Conservation (phyloP, 2,113 vertebrate species). For the Opisthocomus hoazin region DNA sequence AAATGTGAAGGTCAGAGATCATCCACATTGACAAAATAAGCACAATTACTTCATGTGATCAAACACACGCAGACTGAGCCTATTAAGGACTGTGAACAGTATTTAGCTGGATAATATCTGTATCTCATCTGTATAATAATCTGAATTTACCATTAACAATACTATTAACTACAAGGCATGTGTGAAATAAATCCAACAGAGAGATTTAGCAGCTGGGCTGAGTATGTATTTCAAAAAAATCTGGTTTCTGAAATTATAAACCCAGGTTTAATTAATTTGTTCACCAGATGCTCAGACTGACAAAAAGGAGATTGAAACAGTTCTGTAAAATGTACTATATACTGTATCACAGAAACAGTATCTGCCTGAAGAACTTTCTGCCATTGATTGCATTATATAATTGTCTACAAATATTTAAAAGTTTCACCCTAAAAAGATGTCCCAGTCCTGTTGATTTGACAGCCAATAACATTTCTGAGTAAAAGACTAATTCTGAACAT, state of each 20-base stretch:
- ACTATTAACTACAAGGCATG: background rate
- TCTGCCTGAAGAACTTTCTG: background rate
- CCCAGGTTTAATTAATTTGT: constrained; percentile 25
- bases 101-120: background rate
- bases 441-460: background rate
- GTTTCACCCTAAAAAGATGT: background rate
- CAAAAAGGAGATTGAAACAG: constrained; percentile 14
- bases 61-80: background rate
- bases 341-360: background rate
- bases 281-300: constrained; percentile 37
- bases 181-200: background rate
- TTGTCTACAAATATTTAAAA: background rate
- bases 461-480: background rate
- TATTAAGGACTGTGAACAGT: background rate
- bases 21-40: background rate
- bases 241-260: constrained; percentile 22
- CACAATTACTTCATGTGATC: background rate
- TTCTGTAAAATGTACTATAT: background rate
- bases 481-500: background rate
- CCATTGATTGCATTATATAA: background rate
- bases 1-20: constrained; percentile 3
- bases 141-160: background rate
- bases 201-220: background rate
- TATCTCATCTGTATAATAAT: background rate
- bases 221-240: background rate